Base-by-base conservation (phyloP, 1,140 invertebrate genomes). In the Meloidogyne hapla region DNA sequence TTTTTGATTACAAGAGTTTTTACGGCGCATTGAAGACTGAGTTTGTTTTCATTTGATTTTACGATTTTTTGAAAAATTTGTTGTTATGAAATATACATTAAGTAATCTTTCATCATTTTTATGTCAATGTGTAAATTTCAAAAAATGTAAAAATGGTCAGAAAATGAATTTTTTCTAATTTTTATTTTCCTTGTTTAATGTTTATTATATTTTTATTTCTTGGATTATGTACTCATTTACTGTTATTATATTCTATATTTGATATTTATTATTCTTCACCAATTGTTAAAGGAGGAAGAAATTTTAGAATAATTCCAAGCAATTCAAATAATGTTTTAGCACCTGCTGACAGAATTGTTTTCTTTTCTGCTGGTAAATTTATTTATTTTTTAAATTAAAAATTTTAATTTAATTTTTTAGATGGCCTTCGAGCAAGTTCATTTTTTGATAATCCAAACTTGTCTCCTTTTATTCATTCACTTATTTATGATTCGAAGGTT, bases 231-330 rank as follows among this genome's bases (percentile, higher is more conserved):
- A 81, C 87, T 5, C 84, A 86, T 74, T 67, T 87, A 15, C 62
- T 86, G 25, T 74, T 86, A n/a, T 45, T 86, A 28, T 85, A 85
- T 71, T 79, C 83, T 26, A 82, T 84, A n/a, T 87, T 86, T 70
- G 84, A 87, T 74, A 81, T 86, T 45, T 86, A 86, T 56, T 86
- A 81, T 45, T 77, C 80, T 12, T 87, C 85, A 10, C 84, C 84
- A 4, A 66, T 86, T 21, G 81, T 86, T 3, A 66, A 77, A 45
- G 76, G 75, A 63, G 74, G 83, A 8, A 66, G 45, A 38, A 67
- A 77, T 25, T 80, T 85, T 68, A 28, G 13, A 25, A 79, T 85
- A 63, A 76, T 64, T 15, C 38, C 42, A 61, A 65, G n/a, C 8
- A n/a, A 70, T 69, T 56, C 23, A 8, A 40, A n/a, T 12, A 48